These are phyloP conservation scores for Ceyx cyanopectus DNA, from an alignment of 2,113 vertebrate species.

Conservation along the genomic window DNA sequence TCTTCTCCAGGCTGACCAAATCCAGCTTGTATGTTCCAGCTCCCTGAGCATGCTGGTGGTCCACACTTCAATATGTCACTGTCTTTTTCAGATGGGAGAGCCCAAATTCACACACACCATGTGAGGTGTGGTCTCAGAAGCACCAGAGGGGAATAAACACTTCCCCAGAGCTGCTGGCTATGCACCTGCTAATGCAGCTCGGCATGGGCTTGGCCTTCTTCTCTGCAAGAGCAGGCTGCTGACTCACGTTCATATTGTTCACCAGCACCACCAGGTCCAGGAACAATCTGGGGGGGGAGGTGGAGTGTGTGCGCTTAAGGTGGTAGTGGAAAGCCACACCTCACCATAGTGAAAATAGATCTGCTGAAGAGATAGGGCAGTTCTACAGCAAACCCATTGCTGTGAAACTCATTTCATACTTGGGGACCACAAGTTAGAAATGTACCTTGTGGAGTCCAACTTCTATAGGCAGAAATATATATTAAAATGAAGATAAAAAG, in stretches of 20 bases:
- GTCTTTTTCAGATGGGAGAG: background rate
- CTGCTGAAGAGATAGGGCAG: background rate
- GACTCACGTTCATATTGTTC: conserved; percentile 1
- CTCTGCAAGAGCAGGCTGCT: conserved; percentile 8
- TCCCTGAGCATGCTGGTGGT: background rate
- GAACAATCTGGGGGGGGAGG: background rate
- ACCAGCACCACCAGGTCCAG: conserved; percentile 4
- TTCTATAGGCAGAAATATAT: background rate
- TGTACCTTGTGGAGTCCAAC: background rate
- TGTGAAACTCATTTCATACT: background rate
- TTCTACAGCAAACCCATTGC: background rate
- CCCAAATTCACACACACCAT: background rate
- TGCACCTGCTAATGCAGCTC: background rate
- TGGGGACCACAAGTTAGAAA: background rate
- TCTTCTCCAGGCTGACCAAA: background rate
- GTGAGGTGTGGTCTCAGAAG: background rate
- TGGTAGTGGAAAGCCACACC: background rate
- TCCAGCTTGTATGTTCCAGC: background rate
- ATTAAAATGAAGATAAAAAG: background rate
- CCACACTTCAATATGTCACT: background rate
- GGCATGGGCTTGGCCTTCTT: conserved; percentile 25
- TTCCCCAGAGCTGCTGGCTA: background rate
- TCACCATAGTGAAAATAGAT: background rate
- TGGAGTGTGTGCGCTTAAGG: background rate
- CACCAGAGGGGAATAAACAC: conserved; percentile 1